Evolutionary conservation across 2,888 invertebrate species (phyloP).

Genomic region (Prostheceraeus crozeri): DNA sequence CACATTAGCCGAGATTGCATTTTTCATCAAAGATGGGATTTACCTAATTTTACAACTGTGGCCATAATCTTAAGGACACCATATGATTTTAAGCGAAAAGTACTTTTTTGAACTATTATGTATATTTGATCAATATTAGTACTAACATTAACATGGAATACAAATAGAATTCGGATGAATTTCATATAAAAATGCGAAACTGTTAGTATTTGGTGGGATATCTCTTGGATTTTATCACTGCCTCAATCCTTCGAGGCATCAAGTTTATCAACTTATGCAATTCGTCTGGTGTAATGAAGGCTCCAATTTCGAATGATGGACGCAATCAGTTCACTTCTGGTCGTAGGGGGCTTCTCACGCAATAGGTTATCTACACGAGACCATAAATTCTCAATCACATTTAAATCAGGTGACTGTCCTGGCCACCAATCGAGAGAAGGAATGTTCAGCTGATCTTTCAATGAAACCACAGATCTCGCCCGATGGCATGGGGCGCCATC

Average conservation of each 20-base stretch:
- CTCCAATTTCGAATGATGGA: slow-evolving; percentile 16
- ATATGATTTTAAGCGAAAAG: too few relatives aligned
- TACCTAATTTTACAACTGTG: too few relatives aligned
- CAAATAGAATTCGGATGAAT: too few relatives aligned
- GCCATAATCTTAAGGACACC: too few relatives aligned
- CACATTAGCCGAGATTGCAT: too few relatives aligned
- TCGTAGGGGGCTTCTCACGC: slow-evolving; percentile 11
- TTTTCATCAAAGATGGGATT: too few relatives aligned
- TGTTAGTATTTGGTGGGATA: slow-evolving; percentile 14
- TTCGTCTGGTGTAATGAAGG: slow-evolving; percentile 16
- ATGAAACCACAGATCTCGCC: slow-evolving; percentile 20
- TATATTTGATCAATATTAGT: too few relatives aligned
- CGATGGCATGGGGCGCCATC: slow-evolving; percentile 25
- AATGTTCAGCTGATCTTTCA: slow-evolving; percentile 22
- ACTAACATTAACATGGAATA: too few relatives aligned
- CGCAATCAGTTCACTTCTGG: slow-evolving; percentile 16
- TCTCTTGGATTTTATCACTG: background rate
- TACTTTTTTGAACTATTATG: too few relatives aligned
- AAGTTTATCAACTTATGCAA: slow-evolving; percentile 19
- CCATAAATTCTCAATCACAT: slow-evolving; percentile 27
- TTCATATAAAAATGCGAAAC: too few relatives aligned
- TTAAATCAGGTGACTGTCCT: slow-evolving; percentile 26
- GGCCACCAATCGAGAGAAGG: slow-evolving; percentile 24
- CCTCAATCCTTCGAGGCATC: slow-evolving; percentile 10
- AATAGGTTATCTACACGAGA: slow-evolving; percentile 1